These are phyloP conservation scores for Orthosia incerta DNA, from an alignment of 2,888 invertebrate genomes.

Conservation along the genomic window DNA sequence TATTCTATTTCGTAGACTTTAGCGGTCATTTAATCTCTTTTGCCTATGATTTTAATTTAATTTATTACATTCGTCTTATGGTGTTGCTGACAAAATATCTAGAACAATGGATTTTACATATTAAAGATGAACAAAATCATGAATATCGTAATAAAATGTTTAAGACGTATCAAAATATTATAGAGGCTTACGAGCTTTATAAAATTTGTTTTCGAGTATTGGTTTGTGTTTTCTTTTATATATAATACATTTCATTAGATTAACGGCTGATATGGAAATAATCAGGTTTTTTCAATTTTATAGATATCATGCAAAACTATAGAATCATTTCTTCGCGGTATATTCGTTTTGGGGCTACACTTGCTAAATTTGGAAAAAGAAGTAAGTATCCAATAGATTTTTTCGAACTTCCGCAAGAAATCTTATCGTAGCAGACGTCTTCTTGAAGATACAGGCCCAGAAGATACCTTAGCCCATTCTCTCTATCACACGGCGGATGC, in stretches of 20 bases:
- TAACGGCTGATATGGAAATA: background rate
- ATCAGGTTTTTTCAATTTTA: background rate
- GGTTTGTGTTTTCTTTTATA: background rate
- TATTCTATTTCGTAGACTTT: background rate
- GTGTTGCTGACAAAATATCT: constrained; percentile 4
- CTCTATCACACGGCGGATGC: too few species aligned
- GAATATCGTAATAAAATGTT: background rate
- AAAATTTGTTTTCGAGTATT: constrained; percentile 3
- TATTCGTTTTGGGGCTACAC: background rate
- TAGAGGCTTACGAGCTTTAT: constrained; percentile 1
- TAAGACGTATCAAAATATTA: constrained; percentile 2
- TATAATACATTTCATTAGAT: background rate
- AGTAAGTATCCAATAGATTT: too few species aligned
- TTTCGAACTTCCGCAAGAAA: too few species aligned
- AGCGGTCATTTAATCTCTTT: accelerated
- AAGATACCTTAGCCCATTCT: too few species aligned
- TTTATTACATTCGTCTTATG: constrained; percentile 4
- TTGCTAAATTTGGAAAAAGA: too few species aligned
- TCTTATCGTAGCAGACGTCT: too few species aligned
- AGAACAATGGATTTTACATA: background rate
- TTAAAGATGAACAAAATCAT: constrained; percentile 1
- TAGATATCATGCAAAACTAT: constrained; percentile 4
- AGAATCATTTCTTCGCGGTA: background rate
- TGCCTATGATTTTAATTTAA: constrained; percentile 9
- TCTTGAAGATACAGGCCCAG: too few species aligned